Evolutionary conservation across 2,797 vertebrate genomes (phyloP), one percentile per base, ranked within the genome.

Genomic region (Odontamblyopus rebecca): DNA sequence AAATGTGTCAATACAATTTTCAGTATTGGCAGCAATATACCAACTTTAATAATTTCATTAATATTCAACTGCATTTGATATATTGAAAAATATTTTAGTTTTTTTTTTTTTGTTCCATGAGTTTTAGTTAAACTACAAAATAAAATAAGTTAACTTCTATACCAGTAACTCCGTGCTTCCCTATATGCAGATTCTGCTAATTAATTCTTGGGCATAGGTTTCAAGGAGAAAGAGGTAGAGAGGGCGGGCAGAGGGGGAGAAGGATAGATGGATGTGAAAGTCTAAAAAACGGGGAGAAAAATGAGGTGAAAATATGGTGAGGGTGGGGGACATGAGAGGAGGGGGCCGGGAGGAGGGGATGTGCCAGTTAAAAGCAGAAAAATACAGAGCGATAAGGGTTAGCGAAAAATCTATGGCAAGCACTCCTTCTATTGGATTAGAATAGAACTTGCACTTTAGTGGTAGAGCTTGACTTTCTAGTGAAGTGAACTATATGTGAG

Each of bases 281-380:
- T 72, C 72, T 81, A 81, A 87, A 48, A 76, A 84, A 88, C 82
- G 67, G 69, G 68, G 70, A 85, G 80, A 83, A 85, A 88, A 82
- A 84, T 80, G 69, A 81, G 74, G 81, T 71, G 71, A 70, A 73
- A 59, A 76, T 76, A 78, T 61, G 54, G 23, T 71, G 71, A 82
- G 67, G 67, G 67, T 18, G 54, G 71, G 72, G 69, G 54, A 75
- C 76, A 83, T 80, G 82, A 68, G 75, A 76, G 86, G 63, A 71
- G 72, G 74, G 75, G 64, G 69, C 61, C 32, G 38, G 32, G 59
- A 63, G 50, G 75, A 64, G 61, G 60, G 50, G 23, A 64, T 35
- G 56, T 59, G 41, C 48, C 73, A 50, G 57, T 27, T 68, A 73
- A 69, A 32, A 61, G 44, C 44, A 60, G 62, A 60, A 41, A 74